Conservation (phyloP, 2,888 invertebrate species). For the Oxytorus armatus region DNA sequence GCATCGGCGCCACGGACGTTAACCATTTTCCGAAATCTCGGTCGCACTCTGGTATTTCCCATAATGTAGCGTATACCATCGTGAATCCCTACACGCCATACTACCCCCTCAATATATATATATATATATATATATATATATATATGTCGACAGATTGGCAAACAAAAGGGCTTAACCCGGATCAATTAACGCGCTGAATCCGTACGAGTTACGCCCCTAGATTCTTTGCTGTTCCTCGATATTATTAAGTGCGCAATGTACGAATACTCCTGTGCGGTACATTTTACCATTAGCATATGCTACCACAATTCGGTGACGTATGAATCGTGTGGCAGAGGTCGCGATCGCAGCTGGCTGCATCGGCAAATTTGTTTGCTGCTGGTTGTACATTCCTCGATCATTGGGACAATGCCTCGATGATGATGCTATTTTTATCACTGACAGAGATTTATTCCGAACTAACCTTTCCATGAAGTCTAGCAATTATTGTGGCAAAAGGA, state of each 20-base stretch:
- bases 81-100: not conserved
- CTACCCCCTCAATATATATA: not conserved
- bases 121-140: not conserved
- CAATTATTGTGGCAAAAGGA: too few species aligned
- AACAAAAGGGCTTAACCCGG: not conserved
- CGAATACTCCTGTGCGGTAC: conserved; percentile 12
- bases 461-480: too few species aligned
- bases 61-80: not conserved
- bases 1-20: conserved; percentile 20
- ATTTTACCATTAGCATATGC: conserved; percentile 51
- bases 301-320: conserved; percentile 23
- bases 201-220: not conserved
- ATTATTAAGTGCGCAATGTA: conserved; percentile 8
- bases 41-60: conserved; percentile 32
- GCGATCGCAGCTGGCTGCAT: conserved; percentile 38
- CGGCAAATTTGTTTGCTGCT: conserved; percentile 32
- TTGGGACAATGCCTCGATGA: not conserved
- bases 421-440: too few species aligned
- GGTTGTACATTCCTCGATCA: not conserved
- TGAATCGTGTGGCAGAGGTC: conserved; percentile 4
- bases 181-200: not conserved
- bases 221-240: not conserved
- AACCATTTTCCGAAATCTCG: conserved; percentile 56
- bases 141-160: not conserved
- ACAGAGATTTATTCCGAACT: too few species aligned